phyloP scores from a whole-genome alignment of 2,888 invertebrate species.

The Agrenia bidenticulata region DNA sequence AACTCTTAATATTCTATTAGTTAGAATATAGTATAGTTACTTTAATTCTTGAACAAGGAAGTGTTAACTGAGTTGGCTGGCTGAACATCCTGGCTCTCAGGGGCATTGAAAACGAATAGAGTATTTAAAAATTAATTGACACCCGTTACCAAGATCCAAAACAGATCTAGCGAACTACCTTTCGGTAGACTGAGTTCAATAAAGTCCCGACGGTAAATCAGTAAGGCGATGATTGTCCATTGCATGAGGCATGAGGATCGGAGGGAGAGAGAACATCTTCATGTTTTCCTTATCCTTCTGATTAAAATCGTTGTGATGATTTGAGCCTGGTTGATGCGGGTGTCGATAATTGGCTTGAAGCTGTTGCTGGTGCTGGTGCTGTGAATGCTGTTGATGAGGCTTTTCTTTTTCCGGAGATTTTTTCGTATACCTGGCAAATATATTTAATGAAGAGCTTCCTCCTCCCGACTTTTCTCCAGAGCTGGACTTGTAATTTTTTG shows the following conservation, averaged over 20 bases:
- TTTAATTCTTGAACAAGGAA: no score
- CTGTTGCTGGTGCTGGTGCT: neutral
- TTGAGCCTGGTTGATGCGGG: constrained; percentile 16
- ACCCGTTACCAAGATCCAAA: no score
- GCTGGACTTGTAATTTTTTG: constrained; percentile 35
- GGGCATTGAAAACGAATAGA: no score
- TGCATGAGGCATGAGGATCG: constrained; percentile 41
- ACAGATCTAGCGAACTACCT: no score
- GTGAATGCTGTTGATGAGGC: constrained; percentile 25
- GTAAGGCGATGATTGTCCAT: constrained; percentile 44
- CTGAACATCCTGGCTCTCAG: no score
- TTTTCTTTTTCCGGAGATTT: constrained; percentile 35
- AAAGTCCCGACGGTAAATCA: constrained; percentile 47
- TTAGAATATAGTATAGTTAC: no score
- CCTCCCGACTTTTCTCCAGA: neutral
- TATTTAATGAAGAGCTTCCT: constrained; percentile 23
- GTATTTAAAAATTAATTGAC: no score
- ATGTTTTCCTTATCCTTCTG: constrained; percentile 45
- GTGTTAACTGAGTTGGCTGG: no score
- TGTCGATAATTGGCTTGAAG: neutral
- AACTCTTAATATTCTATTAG: no score
- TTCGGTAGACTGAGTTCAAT: constrained; percentile 25
- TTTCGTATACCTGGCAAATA: constrained; percentile 45
- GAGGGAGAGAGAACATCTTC: constrained; percentile 48
- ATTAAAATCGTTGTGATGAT: constrained; percentile 38